Evolutionary conservation across 2,797 vertebrate species (phyloP), one percentile per base, ranked within the genome.

Genomic region (Pogonophryne albipinna): DNA sequence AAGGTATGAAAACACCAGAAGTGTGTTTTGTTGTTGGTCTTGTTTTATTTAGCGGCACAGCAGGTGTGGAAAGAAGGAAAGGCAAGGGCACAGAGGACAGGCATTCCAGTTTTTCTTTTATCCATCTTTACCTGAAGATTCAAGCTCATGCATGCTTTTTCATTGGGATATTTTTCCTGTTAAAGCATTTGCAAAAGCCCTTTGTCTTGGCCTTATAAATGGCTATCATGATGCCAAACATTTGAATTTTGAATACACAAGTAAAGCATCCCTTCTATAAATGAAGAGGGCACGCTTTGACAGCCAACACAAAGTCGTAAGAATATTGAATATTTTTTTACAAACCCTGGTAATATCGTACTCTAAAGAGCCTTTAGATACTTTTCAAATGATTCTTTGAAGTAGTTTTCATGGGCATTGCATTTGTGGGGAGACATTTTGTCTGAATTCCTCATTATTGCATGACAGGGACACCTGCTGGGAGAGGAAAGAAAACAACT

Each of bases 1-100:
- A 89, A 86, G 87, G 86, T 91, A 90, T 92, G 87, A 89, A 76
- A 38, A 38, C 34, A 84, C 74, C 89, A 90, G 87, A 90, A 90
- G 87, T 91, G 84, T 83, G 77, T 90, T 91, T 92, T 91, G 85
- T 87, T 89, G 85, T 87, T 90, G 86, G 85, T 87, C 89, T 89
- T 88, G 82, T 93, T 94, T 94, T 91, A 94, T 94, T 95, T 94
- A 89, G 91, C 45, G 20, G 83, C 93, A 88, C 93, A 94, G 94
- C 90, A 81, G 92, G 93, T 85, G 91, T 78, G 69, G 82, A 68
- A 76, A 72, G 76, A 80, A 62, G 77, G 71, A 78, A 69, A 76
- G 52, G 70, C 85, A 85, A 83, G 82, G 88, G 79, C 86, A 85
- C 19, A 10, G 42, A 84, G 86, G 84, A 82, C 78, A 65, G 78